Base-by-base conservation (phyloP, 2,797 vertebrate genomes). In the Melanotaenia parkinsoni region DNA sequence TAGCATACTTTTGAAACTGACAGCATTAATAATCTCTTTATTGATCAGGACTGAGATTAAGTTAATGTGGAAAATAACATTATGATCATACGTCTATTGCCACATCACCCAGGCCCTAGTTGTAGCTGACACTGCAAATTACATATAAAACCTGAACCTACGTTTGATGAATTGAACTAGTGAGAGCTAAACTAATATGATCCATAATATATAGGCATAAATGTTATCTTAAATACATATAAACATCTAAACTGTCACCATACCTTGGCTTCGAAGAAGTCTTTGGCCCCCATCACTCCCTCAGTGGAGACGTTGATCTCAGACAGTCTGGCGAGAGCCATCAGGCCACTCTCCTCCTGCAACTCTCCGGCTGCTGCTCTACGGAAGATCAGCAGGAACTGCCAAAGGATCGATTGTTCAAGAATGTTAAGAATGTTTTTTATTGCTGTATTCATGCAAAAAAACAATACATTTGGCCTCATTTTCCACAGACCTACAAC, bases 181-280 rank as follows among this genome's bases (percentile, higher is more conserved):
- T 8, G 20, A 56, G n/a, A 37, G 63, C 20, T 51, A 56, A 66
- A 0, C 33, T 66, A 30, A 28, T 38, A 38, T 12, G 12, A 10
- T 37, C 8, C 10, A 26, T 16, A 65, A 54, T 53, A 12, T 26
- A 0, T 24, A 6, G 50, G 35, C 6, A 1, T 9, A 40, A 1
- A 32, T 0, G 33, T 35, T 24, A 53, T 6, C 18, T 6, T 22
- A n/a, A 66, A 9, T 56, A 38, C 35, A 66, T 24, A 3, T 13
- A 13, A 8, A 18, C 14, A 1, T 38, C 20, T 13, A 50, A 47
- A 28, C 24, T 63, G 40, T 51, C n/a, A 13, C 51, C 91, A 76
- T 91, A 98, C 97, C 97, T 99, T 99, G 66, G 97, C 97, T 91
- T 98, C 97, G 82, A 99, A 99, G 92, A 99, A 99, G 86, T 96